phyloP scores from a whole-genome alignment of 2,113 vertebrate species.

The Rhinolophus ferrumequinum region DNA sequence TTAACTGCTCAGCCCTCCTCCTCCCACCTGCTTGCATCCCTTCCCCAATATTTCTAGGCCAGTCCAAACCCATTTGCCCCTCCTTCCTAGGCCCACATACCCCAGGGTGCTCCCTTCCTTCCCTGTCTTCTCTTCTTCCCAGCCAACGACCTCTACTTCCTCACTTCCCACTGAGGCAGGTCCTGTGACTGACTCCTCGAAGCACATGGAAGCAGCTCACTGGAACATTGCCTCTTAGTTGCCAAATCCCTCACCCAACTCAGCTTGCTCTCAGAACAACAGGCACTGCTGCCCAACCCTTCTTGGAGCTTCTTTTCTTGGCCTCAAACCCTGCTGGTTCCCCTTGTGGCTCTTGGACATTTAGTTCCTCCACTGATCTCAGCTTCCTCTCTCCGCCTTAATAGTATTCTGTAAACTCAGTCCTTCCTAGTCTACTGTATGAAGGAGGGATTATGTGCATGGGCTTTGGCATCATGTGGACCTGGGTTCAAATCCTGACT shows the following conservation, averaged over 20 bases:
- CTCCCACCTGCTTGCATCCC: background rate
- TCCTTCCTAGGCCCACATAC: background rate
- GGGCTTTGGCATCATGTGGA: background rate
- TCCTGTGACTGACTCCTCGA: background rate
- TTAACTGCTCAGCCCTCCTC: background rate
- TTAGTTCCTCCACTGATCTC: background rate
- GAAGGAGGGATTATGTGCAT: background rate
- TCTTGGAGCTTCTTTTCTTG: background rate
- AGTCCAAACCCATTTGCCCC: background rate
- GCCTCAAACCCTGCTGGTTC: background rate
- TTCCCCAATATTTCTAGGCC: background rate
- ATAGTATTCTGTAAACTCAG: background rate
- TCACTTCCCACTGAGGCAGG: background rate
- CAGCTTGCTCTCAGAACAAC: background rate
- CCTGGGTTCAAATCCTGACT: background rate
- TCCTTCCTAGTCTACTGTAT: background rate
- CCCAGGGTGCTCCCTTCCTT: background rate
- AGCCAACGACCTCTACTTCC: slow-evolving; percentile 27
- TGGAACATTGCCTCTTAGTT: background rate
- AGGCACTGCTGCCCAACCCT: background rate
- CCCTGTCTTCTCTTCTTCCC: background rate
- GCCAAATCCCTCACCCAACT: background rate
- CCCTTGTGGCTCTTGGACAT: background rate
- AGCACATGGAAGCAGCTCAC: background rate
- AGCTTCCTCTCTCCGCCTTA: background rate